Conservation (phyloP, 2,888 invertebrate species). For the Syrphus vitripennis region DNA sequence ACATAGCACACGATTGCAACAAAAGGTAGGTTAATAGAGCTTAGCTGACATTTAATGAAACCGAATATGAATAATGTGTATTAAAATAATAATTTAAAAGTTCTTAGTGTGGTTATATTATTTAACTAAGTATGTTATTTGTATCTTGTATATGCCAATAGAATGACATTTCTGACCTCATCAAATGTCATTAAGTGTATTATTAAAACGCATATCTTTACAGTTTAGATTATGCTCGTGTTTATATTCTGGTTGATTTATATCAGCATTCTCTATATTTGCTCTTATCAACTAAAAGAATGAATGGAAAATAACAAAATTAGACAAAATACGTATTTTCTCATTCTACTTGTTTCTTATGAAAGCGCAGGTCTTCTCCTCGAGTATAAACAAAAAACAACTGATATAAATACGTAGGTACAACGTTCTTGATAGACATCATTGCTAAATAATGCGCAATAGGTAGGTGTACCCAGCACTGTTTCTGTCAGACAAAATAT, state of each 20-base stretch:
- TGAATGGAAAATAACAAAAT: not conserved
- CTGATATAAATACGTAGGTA: too few species aligned
- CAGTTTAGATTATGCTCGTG: not conserved
- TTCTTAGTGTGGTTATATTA: not conserved
- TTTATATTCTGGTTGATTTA: not conserved
- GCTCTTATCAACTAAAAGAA: not conserved
- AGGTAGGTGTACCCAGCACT: not conserved
- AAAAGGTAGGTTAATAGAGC: not conserved
- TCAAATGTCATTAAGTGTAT: slow-evolving; percentile 40
- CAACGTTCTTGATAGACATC: not conserved
- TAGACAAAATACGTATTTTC: not conserved
- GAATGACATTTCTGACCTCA: not conserved
- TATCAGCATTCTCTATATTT: not conserved
- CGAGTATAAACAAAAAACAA: not conserved
- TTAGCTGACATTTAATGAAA: not conserved
- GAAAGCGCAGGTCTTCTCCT: not conserved
- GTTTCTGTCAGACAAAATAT: not conserved
- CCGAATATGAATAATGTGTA: too few species aligned
- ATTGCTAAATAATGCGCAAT: not conserved
- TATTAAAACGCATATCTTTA: not conserved
- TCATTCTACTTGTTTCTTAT: not conserved
- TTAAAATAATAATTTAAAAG: not conserved
- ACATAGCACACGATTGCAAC: not conserved
- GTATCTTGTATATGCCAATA: not conserved
- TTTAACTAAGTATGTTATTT: not conserved